phyloP scores from a whole-genome alignment of 2,113 vertebrate species.

The Serinus canaria region DNA sequence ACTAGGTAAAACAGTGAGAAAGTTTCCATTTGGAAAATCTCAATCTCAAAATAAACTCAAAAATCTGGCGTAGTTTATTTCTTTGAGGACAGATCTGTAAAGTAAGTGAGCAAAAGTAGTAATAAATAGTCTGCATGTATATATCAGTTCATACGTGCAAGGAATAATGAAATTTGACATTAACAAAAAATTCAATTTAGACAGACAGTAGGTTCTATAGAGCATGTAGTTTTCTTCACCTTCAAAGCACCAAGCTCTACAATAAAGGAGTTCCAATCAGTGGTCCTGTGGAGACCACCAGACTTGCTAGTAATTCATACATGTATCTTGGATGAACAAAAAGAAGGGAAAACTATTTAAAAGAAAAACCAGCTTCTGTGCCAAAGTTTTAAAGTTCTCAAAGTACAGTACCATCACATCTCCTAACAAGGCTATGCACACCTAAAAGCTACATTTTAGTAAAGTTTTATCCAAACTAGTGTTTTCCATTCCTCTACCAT shows the following conservation, averaged over 20 bases:
- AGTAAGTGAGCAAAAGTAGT: not conserved
- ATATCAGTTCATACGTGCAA: not conserved
- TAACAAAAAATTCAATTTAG: not conserved
- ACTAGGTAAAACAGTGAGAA: not conserved
- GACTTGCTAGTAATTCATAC: not conserved
- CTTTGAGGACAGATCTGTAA: not conserved
- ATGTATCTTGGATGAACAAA: not conserved
- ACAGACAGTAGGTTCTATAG: not conserved
- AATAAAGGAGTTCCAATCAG: not conserved
- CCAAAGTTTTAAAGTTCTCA: not conserved
- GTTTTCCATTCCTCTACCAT: not conserved
- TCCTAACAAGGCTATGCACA: not conserved
- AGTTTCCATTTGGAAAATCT: not conserved
- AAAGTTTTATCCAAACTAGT: not conserved
- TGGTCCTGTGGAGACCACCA: not conserved
- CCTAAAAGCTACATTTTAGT: not conserved
- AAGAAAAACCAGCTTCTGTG: not conserved
- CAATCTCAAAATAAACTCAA: rapidly evolving
- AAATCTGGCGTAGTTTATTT: not conserved
- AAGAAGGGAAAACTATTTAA: not conserved
- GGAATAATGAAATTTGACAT: not conserved
- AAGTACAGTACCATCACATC: not conserved
- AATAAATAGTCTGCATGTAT: not conserved
- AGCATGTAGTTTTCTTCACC: not conserved
- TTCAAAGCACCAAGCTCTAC: not conserved